Percentiles rank a stretch among this genome's conserved stretches.
These are phyloP conservation scores for Ophioninae sp. DNA, from an alignment of 2,888 invertebrate species.

Conservation along the genomic window DNA sequence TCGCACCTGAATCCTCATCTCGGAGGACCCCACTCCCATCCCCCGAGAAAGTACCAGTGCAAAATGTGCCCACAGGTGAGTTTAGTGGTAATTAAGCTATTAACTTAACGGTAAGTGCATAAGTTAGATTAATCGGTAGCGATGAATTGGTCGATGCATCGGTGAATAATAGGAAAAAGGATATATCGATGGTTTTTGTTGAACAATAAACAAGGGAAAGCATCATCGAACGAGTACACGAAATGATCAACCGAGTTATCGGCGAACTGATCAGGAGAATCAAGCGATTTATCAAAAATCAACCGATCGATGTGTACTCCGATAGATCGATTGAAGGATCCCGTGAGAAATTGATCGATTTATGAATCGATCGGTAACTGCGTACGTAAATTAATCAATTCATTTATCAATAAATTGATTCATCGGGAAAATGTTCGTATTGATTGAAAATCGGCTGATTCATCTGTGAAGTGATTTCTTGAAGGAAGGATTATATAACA, in stretches of 20 bases:
- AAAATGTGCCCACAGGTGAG: slow-evolving; percentile 98
- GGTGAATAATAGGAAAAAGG: background rate
- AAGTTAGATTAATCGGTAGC: background rate
- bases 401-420: background rate
- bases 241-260: background rate
- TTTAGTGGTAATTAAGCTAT: slow-evolving; percentile 57
- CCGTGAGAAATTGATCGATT: background rate
- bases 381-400: background rate
- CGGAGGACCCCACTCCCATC: slow-evolving; percentile 79
- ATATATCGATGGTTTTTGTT: background rate
- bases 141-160: background rate
- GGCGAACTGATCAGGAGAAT: background rate
- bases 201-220: background rate
- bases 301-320: background rate
- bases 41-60: slow-evolving; percentile 93
- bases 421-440: too few relatives aligned
- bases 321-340: background rate
- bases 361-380: background rate
- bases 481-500: too few relatives aligned
- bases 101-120: background rate
- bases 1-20: slow-evolving; percentile 80
- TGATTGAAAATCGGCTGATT: too few relatives aligned
- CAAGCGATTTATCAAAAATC: background rate
- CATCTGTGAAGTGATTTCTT: too few relatives aligned
- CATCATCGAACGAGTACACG: background rate